Conservation (phyloP, 2,888 invertebrate species). For the Mythimna albipuncta region DNA sequence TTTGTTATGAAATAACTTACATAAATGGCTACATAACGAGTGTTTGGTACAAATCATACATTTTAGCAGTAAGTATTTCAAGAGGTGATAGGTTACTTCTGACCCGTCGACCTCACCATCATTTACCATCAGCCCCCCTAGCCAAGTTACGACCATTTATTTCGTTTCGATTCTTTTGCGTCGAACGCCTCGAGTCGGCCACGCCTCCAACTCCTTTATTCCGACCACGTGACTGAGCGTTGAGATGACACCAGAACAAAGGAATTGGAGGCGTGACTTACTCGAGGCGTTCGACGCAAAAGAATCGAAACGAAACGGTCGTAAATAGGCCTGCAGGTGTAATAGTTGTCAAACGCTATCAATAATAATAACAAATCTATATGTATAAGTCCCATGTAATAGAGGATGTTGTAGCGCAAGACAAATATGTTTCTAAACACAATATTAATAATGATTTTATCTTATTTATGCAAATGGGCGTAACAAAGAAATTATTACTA, state of each 20-base stretch:
- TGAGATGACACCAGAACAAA: no score
- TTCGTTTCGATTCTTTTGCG: no score
- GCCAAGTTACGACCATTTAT: no score
- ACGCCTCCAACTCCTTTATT: no score
- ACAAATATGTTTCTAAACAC: slow-evolving; percentile 4
- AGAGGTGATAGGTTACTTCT: neutral
- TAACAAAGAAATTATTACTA: slow-evolving; percentile 26
- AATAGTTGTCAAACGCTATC: neutral
- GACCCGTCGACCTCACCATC: no score
- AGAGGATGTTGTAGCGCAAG: neutral
- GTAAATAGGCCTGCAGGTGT: neutral
- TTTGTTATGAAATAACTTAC: no score
- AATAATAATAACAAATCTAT: neutral
- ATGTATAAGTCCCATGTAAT: neutral
- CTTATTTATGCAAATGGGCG: slow-evolving; percentile 25
- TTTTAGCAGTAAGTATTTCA: neutral
- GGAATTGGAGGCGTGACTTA: no score
- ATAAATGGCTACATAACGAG: no score
- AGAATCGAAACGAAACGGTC: no score
- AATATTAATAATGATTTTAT: slow-evolving; percentile 17
- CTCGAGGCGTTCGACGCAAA: no score
- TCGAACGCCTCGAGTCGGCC: no score
- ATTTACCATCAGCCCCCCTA: neutral
- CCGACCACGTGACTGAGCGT: no score
- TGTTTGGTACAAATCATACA: neutral